These are phyloP conservation scores for Centropus unirufus DNA, from an alignment of 2,113 vertebrate species.

Conservation along the genomic window DNA sequence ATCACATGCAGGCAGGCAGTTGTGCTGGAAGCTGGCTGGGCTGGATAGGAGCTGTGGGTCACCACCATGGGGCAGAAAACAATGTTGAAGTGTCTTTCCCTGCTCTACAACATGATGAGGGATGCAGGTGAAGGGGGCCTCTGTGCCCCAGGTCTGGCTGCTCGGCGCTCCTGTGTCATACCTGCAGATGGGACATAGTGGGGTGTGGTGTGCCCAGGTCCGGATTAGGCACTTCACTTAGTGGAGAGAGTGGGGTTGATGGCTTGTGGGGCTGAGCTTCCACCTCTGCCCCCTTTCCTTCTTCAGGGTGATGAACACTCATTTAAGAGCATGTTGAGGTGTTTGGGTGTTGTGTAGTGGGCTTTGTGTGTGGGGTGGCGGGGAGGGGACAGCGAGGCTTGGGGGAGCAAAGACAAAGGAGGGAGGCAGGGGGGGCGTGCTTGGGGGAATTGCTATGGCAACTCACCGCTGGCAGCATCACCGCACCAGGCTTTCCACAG, in stretches of 20 bases:
- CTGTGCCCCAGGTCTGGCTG: background rate
- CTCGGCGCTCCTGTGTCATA: fast-evolving
- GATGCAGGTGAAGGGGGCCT: background rate
- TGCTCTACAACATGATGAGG: fast-evolving
- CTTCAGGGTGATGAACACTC: background rate
- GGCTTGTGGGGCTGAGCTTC: background rate
- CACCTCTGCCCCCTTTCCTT: background rate
- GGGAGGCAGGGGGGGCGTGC: conserved; percentile 3
- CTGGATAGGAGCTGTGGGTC: background rate
- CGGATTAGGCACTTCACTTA: background rate
- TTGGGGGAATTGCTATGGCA: conserved; percentile 65
- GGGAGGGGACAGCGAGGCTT: background rate
- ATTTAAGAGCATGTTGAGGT: background rate
- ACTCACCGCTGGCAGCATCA: background rate
- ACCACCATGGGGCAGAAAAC: background rate
- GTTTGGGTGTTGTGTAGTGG: background rate
- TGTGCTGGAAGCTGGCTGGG: too few relatives aligned
- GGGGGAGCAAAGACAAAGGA: background rate
- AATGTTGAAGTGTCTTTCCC: background rate
- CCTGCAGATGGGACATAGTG: fast-evolving
- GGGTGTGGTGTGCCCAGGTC: fast-evolving
- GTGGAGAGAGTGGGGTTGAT: fast-evolving
- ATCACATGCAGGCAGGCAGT: background rate
- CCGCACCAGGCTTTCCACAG: background rate
- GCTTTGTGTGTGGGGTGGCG: fast-evolving